Evolutionary conservation across 1,140 invertebrate species (phyloP), one percentile per base, ranked within the genome.

Genomic region (Ephestia elutella): DNA sequence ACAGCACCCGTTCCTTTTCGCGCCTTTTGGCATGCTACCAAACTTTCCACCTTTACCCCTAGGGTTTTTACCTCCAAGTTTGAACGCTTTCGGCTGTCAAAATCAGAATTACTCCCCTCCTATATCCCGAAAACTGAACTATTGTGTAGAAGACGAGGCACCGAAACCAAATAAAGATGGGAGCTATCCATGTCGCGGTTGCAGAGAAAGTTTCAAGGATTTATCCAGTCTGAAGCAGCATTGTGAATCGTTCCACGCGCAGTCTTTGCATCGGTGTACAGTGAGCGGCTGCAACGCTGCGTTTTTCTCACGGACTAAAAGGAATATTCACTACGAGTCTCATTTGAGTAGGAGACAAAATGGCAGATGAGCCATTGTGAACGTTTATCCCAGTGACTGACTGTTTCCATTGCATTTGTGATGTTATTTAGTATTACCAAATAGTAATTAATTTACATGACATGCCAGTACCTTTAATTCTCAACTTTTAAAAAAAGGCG

Each of bases 291-390:
- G 94, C 80, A 90, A 90, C 19, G 92, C 93, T 73, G 91, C 93
- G n/a, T 95, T 95, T 83, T 91, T 92, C 53, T 93, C 93, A 9
- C 84, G 92, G 65, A 93, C 92, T 67, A 92, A 92, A 70, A 90
- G 93, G 57, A 94, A 94, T 71, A 78, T 90, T 19, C 93, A 94
- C 80, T 91, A 90, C 49, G 92, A 93, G 68, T 89, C 90, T 58
- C 90, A 91, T 60, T 73, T 89, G 57, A 70, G 77, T 15, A 82
- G 87, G 66, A 78, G 86, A 49, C 76, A 80, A 28, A 83, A 81
- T 48, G 77, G 75, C 13, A 75, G 78, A 64, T 56, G 70, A n/a
- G 56, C 57, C 71, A 9, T 74, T 81, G 73, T 86, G 82, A 86
- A 49, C 57, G 62, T 70, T 60, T 28, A 59, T 49, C 51, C 56